phyloP scores from a whole-genome alignment of 2,888 invertebrate species.

The Tetranychus piercei region DNA sequence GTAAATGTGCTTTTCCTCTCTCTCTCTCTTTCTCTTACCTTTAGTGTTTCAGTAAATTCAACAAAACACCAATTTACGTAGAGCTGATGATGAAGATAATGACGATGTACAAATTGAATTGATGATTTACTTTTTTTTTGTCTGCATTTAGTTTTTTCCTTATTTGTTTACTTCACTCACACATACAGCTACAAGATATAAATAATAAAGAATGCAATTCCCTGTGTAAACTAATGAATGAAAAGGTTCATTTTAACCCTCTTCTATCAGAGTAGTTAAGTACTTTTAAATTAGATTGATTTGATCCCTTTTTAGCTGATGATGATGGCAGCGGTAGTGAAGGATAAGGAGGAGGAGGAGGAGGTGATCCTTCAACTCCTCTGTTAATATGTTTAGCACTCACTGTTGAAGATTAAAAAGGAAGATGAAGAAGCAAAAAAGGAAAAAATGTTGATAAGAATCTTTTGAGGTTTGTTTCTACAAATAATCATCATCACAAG shows the following conservation, averaged over 20 bases:
- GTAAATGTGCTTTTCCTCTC: background rate
- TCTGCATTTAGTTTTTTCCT: too few species aligned
- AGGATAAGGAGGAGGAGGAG: too few species aligned
- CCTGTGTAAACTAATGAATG: background rate
- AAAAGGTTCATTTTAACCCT: background rate
- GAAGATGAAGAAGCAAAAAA: background rate
- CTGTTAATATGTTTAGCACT: background rate
- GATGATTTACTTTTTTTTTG: too few species aligned
- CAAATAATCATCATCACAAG: background rate
- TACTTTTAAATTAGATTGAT: conserved; percentile 1
- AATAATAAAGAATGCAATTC: background rate
- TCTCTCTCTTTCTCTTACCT: too few species aligned
- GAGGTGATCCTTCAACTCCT: background rate
- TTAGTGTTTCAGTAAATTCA: too few species aligned
- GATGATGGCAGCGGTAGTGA: background rate
- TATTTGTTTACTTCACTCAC: background rate
- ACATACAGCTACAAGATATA: too few species aligned
- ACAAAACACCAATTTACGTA: too few species aligned
- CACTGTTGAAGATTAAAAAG: background rate
- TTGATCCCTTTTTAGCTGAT: background rate
- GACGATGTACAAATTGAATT: too few species aligned
- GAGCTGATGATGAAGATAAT: too few species aligned
- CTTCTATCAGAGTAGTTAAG: background rate
- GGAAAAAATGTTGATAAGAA: background rate
- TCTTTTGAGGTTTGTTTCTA: background rate